A percentile compares a stretch with the other conserved stretches of the same genome.
Conservation (phyloP, 2,113 vertebrate genomes). For the Hippocampus guttulatus region DNA sequence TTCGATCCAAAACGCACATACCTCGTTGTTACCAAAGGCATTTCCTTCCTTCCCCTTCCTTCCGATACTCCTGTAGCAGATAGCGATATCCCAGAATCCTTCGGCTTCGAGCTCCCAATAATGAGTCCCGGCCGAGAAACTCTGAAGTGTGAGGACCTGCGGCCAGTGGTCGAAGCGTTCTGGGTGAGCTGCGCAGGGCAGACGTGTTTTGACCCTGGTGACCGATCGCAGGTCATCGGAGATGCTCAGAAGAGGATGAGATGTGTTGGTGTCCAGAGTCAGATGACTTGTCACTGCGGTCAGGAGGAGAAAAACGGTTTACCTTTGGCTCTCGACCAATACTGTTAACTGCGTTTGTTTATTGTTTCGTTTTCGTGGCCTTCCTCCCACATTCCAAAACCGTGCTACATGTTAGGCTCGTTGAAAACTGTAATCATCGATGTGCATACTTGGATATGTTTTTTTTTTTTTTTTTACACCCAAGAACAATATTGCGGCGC, state of each 20-base stretch:
- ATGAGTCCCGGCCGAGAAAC: constrained; percentile 64
- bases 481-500: neutral
- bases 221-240: constrained; percentile 64
- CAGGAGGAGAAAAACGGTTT: neutral
- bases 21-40: constrained; percentile 71
- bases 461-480: neutral
- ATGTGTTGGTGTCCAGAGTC: constrained; percentile 66
- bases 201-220: constrained; percentile 46
- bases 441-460: neutral
- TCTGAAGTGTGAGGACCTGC: constrained; percentile 63
- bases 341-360: neutral
- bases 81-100: constrained; percentile 71
- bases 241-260: constrained; percentile 67
- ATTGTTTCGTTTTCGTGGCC: neutral
- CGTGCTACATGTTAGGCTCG: neutral
- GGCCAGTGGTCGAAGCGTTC: constrained; percentile 74
- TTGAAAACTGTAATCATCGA: neutral
- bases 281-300: constrained; percentile 58
- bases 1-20: constrained; percentile 5
- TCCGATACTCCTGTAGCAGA: constrained; percentile 67
- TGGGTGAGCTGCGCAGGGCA: constrained; percentile 46
- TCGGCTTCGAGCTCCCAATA: constrained; percentile 72
- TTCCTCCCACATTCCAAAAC: neutral
- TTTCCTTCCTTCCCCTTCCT: constrained; percentile 68
- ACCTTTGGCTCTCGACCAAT: neutral